phyloP scores from a whole-genome alignment of 2,113 vertebrate genomes.

The Silurus glanis region DNA sequence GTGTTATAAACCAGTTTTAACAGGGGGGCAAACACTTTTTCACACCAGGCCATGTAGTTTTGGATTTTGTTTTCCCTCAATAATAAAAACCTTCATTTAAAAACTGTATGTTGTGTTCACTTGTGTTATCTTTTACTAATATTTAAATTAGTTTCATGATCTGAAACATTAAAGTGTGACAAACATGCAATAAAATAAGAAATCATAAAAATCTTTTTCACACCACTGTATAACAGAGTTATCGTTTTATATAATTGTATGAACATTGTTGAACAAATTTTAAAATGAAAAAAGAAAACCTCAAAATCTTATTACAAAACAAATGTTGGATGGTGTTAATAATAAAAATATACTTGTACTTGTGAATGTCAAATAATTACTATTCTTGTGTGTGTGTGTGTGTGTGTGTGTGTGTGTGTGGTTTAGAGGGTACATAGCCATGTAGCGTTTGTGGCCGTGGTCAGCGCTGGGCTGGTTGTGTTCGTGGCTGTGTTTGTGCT shows the following conservation, averaged over 20 bases:
- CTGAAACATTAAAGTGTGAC: too few relatives aligned
- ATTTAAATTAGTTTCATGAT: too few relatives aligned
- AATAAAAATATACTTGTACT: too few relatives aligned
- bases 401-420: slow-evolving; percentile 14
- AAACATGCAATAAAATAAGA: too few relatives aligned
- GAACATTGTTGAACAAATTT: not conserved
- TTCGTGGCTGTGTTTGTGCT: slow-evolving; percentile 81
- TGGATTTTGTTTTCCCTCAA: too few relatives aligned
- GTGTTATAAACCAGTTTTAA: too few relatives aligned
- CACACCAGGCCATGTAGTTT: too few relatives aligned
- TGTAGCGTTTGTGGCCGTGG: slow-evolving; percentile 74
- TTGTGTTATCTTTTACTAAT: too few relatives aligned
- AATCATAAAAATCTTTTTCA: too few relatives aligned
- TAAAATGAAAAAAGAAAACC: not conserved
- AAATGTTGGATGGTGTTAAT: not conserved
- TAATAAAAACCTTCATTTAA: too few relatives aligned
- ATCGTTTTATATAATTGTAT: not conserved
- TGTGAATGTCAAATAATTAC: not conserved
- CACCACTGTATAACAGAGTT: not conserved
- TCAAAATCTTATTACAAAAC: not conserved
- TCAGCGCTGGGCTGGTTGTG: slow-evolving; percentile 77
- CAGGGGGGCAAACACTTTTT: too few relatives aligned
- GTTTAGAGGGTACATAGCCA: slow-evolving; percentile 65
- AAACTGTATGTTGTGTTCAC: too few relatives aligned
- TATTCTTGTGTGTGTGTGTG: not conserved